Base-by-base conservation (phyloP, 2,797 vertebrate genomes). In the Aldrovandia affinis region DNA sequence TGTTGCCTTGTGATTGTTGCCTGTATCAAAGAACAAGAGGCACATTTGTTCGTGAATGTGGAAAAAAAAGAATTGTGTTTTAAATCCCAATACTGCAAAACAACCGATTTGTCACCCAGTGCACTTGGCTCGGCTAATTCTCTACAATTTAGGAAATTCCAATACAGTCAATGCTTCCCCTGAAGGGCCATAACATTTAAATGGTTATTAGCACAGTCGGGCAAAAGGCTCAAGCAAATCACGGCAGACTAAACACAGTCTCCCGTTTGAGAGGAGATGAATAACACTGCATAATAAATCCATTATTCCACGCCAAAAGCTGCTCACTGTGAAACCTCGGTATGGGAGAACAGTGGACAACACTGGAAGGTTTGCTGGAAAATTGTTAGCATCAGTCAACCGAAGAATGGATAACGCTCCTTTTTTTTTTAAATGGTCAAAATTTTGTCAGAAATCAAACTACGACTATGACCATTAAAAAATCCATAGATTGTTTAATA, bases 401-500 rank as follows among this genome's bases (percentile, higher is more conserved):
- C 15, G n/a, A 20, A 42, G 8, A 33, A 65, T 65, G 8, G 9
- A 30, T 65, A 3, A 33, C 8, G 33, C 28, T 14, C 8, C n/a
- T 7, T 65, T 65, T 33, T 33, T 0, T 22, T 7, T 1, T 30
- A 28, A 79, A 39, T 36, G 6, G 42, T 22, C 6, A 57, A 84
- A 42, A 33, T 33, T 54, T 47, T 54, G 28, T 79, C 78, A 79
- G 42, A 88, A 93, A 90, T 91, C 79, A 93, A 90, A 87, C 91
- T 91, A 89, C 77, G 88, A 92, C 87, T 80, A 90, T 86, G 25
- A 81, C 88, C 81, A 82, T 82, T 68, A 92, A 95, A 89, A 95
- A 93, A 88, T 94, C 94, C 93, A 95, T 95, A 95, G 93, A 95
- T 95, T 93, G 93, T 96, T 96, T 96, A 96, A 96, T 96, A 96